phyloP scores from a whole-genome alignment of 1,140 invertebrate species.

The Thaumatotibia leucotreta region DNA sequence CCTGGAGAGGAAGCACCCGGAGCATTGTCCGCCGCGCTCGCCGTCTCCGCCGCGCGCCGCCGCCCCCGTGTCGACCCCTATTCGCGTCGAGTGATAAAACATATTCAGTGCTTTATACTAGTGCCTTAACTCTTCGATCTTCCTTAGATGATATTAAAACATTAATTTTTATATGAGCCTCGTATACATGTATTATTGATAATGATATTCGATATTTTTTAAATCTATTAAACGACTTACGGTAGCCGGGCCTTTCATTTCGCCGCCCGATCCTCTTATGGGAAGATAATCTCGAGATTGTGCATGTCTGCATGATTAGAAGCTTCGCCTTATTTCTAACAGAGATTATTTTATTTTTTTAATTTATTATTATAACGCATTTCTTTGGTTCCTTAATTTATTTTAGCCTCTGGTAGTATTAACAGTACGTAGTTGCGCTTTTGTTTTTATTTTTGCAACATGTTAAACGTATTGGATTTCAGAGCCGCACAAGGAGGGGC shows the following conservation, averaged over 20 bases:
- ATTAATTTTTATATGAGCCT: conserved; percentile 59
- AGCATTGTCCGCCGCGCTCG: conserved; percentile 18
- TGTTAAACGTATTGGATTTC: conserved; percentile 65
- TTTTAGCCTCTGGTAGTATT: conserved; percentile 73
- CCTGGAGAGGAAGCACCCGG: conserved; percentile 74
- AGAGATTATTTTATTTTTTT: conserved; percentile 62
- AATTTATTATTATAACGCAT: conserved; percentile 69
- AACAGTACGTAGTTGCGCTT: conserved; percentile 67
- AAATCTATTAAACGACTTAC: conserved; percentile 58
- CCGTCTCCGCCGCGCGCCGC: conserved; percentile 19
- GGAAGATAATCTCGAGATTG: conserved; percentile 68
- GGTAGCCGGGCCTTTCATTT: conserved; percentile 45
- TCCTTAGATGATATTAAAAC: conserved; percentile 53
- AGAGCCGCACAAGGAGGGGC: conserved; percentile 59
- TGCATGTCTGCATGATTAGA: conserved; percentile 75
- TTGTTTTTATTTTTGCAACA: conserved; percentile 64
- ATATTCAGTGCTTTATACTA: conserved; percentile 37
- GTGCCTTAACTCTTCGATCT: conserved; percentile 52
- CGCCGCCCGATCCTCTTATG: conserved; percentile 41
- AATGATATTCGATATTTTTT: conserved; percentile 67
- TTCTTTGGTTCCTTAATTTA: conserved; percentile 76
- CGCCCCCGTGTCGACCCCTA: conserved; percentile 16
- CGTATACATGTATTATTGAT: conserved; percentile 54
- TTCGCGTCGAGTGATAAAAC: background rate
- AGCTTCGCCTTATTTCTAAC: conserved; percentile 76